Percentiles rank a stretch among this genome's conserved stretches.
These are phyloP conservation scores for Megathymus violae DNA, from an alignment of 1,140 invertebrate species.

Conservation along the genomic window DNA sequence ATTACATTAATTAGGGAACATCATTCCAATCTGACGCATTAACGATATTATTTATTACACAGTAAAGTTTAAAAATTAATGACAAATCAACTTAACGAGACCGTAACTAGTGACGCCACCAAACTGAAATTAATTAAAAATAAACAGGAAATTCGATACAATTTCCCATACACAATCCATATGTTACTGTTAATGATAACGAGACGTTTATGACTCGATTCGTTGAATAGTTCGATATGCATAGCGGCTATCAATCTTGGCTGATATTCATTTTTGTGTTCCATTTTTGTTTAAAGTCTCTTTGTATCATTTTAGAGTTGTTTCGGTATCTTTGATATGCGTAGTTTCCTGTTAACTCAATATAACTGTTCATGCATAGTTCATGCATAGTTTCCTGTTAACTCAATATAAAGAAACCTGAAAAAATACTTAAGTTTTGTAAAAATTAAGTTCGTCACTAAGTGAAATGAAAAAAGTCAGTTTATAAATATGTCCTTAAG, in stretches of 20 bases:
- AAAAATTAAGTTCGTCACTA: too few species aligned
- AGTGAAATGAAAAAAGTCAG: too few species aligned
- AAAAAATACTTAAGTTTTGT: too few species aligned
- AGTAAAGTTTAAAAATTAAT: constrained; percentile 22
- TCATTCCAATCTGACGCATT: constrained; percentile 2
- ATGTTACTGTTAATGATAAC: constrained; percentile 75
- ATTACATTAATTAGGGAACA: constrained; percentile 26
- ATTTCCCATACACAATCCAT: constrained; percentile 62
- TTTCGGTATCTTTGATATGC: too few species aligned
- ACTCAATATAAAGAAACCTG: too few species aligned
- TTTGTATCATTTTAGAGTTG: too few species aligned
- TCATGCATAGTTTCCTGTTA: too few species aligned
- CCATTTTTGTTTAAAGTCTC: too few species aligned
- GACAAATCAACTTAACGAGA: constrained; percentile 25
- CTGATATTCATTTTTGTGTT: too few species aligned
- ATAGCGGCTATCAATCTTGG: constrained; percentile 7
- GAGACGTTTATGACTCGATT: constrained; percentile 71
- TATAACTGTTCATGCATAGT: too few species aligned
- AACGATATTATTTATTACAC: constrained; percentile 21
- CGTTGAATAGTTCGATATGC: constrained; percentile 41
- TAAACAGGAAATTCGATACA: constrained; percentile 65
- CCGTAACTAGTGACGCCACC: constrained; percentile 32
- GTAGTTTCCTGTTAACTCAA: too few species aligned
- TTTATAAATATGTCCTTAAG: too few species aligned
- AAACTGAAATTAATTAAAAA: constrained; percentile 58